Evolutionary conservation across 2,888 invertebrate species (phyloP), one percentile per base, ranked within the genome.

Genomic region (Cactoblastis cactorum): DNA sequence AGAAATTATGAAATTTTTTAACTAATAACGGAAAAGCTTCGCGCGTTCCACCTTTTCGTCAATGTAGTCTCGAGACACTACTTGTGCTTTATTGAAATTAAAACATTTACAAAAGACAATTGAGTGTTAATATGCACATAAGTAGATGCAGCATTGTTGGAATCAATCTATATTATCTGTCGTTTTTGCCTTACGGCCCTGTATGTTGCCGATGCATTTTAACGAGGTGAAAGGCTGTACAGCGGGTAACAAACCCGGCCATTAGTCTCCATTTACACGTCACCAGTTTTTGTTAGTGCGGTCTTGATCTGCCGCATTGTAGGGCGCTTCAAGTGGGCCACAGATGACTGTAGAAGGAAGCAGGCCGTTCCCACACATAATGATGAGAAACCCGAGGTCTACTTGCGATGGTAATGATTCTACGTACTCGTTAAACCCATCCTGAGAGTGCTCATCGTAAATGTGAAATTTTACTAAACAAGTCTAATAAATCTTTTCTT

Each of bases 321-420:
- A 80, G 83, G 84, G 77, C 84, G 80, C 62, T 55, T 35, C 33
- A 62, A 68, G 61, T 57, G 67, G 64, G 59, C 71, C 74, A 37
- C 5, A 17, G 17, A 9, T 12, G 69, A 68, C 67, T 74, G 63
- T 68, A 69, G 74, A 71, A 63, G 76, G 80, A 82, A 83, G 81
- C 75, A 74, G 78, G 80, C 65, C 80, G 55, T 70, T 80, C 80
- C 80, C 78, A 80, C 62, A 49, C 63, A 58, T 76, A 72, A 77
- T 67, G 67, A 77, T 80, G 82, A 72, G 83, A 84, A 84, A 80
- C 72, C 69, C 59, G 55, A 67, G 63, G 60, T 65, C 67, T 62
- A 67, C 58, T 61, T 58, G 41, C 53, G 57, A 51, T 57, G 38
- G 28, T 37, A 48, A 24, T 37, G 22, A 48, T 48, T 48, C 47